Evolutionary conservation across 2,113 vertebrate species (phyloP).

Genomic region (Amblyopsis rosae): DNA sequence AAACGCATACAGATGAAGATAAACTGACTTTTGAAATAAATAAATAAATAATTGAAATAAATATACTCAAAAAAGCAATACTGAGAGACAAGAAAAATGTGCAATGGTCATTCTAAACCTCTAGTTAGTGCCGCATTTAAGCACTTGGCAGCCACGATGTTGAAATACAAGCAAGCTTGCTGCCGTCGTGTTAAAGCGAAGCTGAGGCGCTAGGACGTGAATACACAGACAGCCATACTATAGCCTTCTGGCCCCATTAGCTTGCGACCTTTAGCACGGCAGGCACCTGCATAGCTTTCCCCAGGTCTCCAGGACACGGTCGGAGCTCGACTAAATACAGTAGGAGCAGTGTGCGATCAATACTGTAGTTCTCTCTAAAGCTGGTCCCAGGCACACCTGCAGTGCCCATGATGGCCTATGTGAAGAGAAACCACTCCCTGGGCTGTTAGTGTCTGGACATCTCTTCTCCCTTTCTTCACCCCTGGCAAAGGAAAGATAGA

Average conservation of each 20-base stretch:
- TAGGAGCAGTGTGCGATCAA: constrained; percentile 66
- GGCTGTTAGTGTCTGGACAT: constrained; percentile 52
- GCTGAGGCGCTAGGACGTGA: constrained; percentile 1
- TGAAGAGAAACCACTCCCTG: constrained; percentile 67
- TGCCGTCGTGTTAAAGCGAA: constrained; percentile 2
- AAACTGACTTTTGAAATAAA: constrained; percentile 43
- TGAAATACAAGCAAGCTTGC: neutral
- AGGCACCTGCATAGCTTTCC: constrained; percentile 56
- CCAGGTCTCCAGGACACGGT: constrained; percentile 56
- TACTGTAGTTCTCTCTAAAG: constrained; percentile 55
- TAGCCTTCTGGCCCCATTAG: constrained; percentile 43
- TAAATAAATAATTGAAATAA: constrained; percentile 16
- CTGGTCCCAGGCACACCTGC: constrained; percentile 65
- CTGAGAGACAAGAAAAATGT: neutral
- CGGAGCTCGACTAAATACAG: constrained; percentile 59
- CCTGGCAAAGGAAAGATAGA: constrained; percentile 54
- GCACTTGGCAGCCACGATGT: neutral
- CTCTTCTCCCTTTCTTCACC: neutral
- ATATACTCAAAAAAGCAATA: neutral
- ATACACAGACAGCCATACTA: constrained; percentile 29
- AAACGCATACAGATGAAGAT: constrained; percentile 60
- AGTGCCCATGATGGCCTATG: constrained; percentile 64
- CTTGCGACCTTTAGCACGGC: constrained; percentile 62
- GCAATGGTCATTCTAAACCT: neutral
- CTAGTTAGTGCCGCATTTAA: neutral